These are phyloP conservation scores for Turdus rufiventris DNA, from an alignment of 2,113 vertebrate genomes.

Conservation along the genomic window DNA sequence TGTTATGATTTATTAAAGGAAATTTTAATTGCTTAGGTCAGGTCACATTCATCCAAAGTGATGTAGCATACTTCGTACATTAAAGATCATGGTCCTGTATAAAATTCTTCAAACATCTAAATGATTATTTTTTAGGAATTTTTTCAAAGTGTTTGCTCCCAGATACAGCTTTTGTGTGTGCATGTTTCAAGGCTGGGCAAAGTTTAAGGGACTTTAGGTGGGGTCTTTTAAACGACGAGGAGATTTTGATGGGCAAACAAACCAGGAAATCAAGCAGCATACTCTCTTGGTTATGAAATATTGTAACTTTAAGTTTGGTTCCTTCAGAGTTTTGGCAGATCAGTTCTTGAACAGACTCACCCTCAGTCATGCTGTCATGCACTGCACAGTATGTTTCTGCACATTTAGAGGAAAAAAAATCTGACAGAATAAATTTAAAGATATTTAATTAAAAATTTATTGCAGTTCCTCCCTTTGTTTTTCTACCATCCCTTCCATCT, in stretches of 20 bases:
- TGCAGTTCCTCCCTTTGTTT: background rate
- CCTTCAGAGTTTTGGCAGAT: background rate
- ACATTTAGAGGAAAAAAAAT: background rate
- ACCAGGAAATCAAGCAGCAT: background rate
- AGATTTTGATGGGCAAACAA: background rate
- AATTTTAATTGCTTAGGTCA: background rate
- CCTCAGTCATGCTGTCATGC: background rate
- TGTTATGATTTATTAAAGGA: background rate
- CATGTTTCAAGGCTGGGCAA: background rate
- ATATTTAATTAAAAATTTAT: background rate
- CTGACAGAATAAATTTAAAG: background rate
- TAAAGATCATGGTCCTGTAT: background rate
- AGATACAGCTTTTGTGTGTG: background rate
- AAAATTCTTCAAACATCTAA: background rate
- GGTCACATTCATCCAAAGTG: background rate
- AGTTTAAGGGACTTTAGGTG: background rate
- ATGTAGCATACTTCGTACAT: background rate
- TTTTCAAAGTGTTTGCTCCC: background rate
- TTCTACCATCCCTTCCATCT: background rate
- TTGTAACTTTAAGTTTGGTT: background rate
- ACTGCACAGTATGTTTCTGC: background rate
- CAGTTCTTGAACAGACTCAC: background rate
- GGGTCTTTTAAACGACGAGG: background rate
- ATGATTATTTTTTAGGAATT: background rate
- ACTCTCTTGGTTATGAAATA: background rate